Conservation (phyloP, 37 sponge, comb jelly and placozoan species). For the Dysidea cf. avara region DNA sequence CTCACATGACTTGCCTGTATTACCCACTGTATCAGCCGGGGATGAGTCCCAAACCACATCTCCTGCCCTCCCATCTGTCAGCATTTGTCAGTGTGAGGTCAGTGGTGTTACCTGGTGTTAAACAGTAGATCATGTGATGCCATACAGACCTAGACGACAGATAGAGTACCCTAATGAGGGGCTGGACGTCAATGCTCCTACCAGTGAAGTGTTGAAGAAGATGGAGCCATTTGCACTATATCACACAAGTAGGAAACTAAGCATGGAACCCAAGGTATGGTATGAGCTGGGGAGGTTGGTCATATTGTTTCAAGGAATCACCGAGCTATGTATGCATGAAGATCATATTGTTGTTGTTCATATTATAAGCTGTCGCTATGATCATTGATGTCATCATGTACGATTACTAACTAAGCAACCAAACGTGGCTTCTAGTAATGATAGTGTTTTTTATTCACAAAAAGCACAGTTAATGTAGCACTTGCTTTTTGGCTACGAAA, state of each 20-base stretch:
- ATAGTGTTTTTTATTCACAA: too few relatives aligned
- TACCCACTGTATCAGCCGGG: conserved; percentile 51
- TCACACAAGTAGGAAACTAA: conserved; percentile 94
- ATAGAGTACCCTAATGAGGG: conserved; percentile 66
- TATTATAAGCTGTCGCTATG: not conserved
- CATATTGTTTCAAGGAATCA: not conserved
- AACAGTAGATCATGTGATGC: not conserved
- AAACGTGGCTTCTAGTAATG: too few relatives aligned
- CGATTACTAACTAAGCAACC: too few relatives aligned
- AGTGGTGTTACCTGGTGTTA: not conserved
- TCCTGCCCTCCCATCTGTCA: not conserved
- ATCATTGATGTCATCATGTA: not conserved
- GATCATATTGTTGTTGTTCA: not conserved
- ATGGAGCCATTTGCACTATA: conserved; percentile 81
- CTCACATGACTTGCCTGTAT: conserved; percentile 75
- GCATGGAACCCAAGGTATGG: conserved; percentile 86
- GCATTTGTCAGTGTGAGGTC: too few relatives aligned
- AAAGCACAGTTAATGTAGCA: too few relatives aligned
- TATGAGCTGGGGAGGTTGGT: not conserved
- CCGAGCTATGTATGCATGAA: too few relatives aligned
- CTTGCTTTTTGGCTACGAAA: too few relatives aligned
- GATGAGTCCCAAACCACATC: not conserved
- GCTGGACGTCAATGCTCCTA: conserved; percentile 75
- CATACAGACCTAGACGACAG: conserved; percentile 78
- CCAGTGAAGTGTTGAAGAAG: conserved; percentile 48